Percentiles rank a stretch among this genome's conserved stretches.
Conservation (phyloP, 2,113 vertebrate species). For the Anolis carolinensis region DNA sequence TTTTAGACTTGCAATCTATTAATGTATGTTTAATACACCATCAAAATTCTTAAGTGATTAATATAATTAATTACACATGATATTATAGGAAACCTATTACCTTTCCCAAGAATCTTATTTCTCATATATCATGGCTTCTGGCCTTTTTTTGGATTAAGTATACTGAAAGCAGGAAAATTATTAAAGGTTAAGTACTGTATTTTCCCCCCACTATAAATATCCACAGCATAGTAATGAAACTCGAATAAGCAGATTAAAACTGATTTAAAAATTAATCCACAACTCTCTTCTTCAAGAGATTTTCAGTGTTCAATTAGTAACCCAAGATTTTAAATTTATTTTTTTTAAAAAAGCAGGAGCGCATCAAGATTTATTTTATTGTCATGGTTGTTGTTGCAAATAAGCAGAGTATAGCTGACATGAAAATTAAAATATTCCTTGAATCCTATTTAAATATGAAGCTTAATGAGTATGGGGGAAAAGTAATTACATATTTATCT, state of each 20-base stretch:
- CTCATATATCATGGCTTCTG: slow-evolving; percentile 18
- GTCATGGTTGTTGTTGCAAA: slow-evolving; percentile 57
- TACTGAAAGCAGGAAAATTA: slow-evolving; percentile 68
- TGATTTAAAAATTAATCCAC: slow-evolving; percentile 80
- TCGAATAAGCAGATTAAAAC: slow-evolving; percentile 78
- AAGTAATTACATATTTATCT: slow-evolving; percentile 45
- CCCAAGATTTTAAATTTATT: slow-evolving; percentile 65
- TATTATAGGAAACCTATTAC: neutral
- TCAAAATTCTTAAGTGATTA: neutral
- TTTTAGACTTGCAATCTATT: neutral
- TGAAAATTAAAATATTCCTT: slow-evolving; percentile 64
- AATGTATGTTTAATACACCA: neutral
- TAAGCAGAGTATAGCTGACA: slow-evolving; percentile 53
- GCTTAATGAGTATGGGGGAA: slow-evolving; percentile 53
- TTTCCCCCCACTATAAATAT: slow-evolving; percentile 73
- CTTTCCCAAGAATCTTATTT: slow-evolving; percentile 22
- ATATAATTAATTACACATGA: neutral
- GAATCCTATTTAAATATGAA: slow-evolving; percentile 54
- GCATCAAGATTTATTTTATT: slow-evolving; percentile 66
- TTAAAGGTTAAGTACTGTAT: slow-evolving; percentile 71
- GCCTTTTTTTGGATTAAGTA: slow-evolving; percentile 56
- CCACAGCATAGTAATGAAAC: slow-evolving; percentile 71
- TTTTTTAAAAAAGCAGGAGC: slow-evolving; percentile 14
- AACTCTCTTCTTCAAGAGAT: slow-evolving; percentile 75
- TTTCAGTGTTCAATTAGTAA: slow-evolving; percentile 76